phyloP scores from a whole-genome alignment of 1,140 invertebrate species.

The Chlorops oryzae region DNA sequence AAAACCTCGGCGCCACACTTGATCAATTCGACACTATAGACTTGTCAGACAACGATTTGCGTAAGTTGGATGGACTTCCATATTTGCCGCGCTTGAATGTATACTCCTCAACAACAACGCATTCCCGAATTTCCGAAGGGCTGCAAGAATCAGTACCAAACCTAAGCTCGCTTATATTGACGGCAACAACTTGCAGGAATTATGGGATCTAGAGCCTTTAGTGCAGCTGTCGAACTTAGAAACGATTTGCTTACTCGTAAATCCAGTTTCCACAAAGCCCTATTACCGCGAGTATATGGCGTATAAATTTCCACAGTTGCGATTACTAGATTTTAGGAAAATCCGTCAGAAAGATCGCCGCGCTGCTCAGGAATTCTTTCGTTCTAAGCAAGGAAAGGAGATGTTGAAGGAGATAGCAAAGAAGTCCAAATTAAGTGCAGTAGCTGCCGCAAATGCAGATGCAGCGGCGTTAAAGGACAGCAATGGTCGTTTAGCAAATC shows the following conservation, averaged over 20 bases:
- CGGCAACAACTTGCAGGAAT: slow-evolving; percentile 94
- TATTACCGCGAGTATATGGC: slow-evolving; percentile 84
- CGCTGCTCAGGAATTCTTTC: slow-evolving; percentile 81
- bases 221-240: slow-evolving; percentile 70
- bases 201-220: slow-evolving; percentile 91
- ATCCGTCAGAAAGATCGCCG: slow-evolving; percentile 87
- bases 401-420: slow-evolving; percentile 81
- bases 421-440: slow-evolving; percentile 66
- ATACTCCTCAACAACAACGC: slow-evolving; percentile 94
- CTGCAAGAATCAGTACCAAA: slow-evolving; percentile 86
- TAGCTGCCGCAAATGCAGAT: slow-evolving; percentile 23
- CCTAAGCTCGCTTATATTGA: slow-evolving; percentile 83
- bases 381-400: slow-evolving; percentile 89
- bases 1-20: slow-evolving; percentile 95
- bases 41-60: slow-evolving; percentile 96
- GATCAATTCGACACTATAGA: slow-evolving; percentile 99
- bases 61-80: slow-evolving; percentile 96
- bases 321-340: slow-evolving; percentile 91
- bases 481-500: slow-evolving; percentile 53
- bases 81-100: slow-evolving; percentile 83
- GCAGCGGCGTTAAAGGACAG: slow-evolving; percentile 11
- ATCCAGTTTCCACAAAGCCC: slow-evolving; percentile 90
- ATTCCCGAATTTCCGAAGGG: slow-evolving; percentile 83
- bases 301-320: slow-evolving; percentile 68
- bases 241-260: slow-evolving; percentile 85